These are phyloP conservation scores for Taeniopygia guttata DNA, from an alignment of 2,797 vertebrate genomes.

Conservation along the genomic window DNA sequence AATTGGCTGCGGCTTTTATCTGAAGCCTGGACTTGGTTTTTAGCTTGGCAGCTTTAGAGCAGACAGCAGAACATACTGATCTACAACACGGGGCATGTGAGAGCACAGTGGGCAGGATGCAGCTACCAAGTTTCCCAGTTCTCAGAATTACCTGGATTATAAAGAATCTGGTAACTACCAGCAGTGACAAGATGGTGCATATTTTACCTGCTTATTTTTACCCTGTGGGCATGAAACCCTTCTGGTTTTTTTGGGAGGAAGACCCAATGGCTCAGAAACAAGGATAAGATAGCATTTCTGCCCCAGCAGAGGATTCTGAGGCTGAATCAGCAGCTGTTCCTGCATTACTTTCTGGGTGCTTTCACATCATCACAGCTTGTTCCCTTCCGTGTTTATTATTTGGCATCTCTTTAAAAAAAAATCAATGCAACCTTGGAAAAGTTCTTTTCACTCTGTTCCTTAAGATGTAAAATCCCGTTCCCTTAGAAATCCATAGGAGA, in stretches of 20 bases:
- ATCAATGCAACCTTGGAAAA: neutral
- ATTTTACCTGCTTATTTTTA: neutral
- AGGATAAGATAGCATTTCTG: neutral
- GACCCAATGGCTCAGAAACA: neutral
- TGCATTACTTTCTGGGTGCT: neutral
- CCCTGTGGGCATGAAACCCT: neutral
- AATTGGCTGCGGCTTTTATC: neutral
- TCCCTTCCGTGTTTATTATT: neutral
- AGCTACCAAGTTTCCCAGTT: neutral
- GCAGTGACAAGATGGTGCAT: neutral
- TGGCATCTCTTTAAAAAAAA: neutral
- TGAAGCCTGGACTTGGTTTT: neutral
- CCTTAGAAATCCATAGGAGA: neutral
- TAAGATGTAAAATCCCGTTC: neutral
- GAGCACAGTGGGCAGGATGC: neutral
- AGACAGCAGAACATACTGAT: neutral
- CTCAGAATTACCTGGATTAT: neutral
- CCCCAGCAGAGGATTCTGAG: neutral
- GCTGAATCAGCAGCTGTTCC: neutral
- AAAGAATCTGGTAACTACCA: neutral
- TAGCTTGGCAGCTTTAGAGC: neutral
- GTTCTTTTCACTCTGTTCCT: neutral
- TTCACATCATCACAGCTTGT: neutral
- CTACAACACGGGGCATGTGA: accelerated
- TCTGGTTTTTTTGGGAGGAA: neutral